A percentile compares a stretch with the other conserved stretches of the same genome.
Evolutionary conservation across 2,888 invertebrate species (phyloP).

Genomic region (Hartigia nigra): DNA sequence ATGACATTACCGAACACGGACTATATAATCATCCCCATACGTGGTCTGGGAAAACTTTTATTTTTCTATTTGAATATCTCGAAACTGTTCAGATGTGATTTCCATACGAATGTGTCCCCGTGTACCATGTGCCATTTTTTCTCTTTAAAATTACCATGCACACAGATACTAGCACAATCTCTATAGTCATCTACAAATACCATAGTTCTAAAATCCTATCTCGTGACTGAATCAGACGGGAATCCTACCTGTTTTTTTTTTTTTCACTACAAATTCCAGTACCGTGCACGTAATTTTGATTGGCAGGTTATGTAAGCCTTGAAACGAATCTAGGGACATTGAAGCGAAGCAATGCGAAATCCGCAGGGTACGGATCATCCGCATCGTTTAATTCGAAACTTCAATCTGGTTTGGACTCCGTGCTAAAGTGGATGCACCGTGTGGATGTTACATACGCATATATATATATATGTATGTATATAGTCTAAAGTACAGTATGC

Average conservation of each 20-base stretch:
- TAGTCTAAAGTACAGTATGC: not conserved
- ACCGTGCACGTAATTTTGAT: not conserved
- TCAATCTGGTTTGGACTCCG: conserved; percentile 49
- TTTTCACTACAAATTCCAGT: not conserved
- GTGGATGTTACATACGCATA: not conserved
- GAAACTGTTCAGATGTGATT: too few relatives aligned
- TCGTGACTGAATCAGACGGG: not conserved
- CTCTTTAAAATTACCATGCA: not conserved
- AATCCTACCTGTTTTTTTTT: not conserved
- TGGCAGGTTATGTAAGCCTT: conserved; percentile 23
- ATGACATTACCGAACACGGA: not conserved
- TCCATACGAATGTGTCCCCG: too few relatives aligned
- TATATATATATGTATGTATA: not conserved
- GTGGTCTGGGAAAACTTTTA: not conserved
- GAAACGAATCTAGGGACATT: conserved; percentile 29
- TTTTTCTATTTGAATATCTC: too few relatives aligned
- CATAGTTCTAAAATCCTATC: not conserved
- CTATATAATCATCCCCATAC: not conserved
- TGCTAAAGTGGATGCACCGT: conserved; percentile 41
- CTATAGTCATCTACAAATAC: not conserved
- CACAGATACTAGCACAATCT: not conserved
- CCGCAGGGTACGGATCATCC: conserved; percentile 32
- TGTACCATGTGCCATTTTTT: too few relatives aligned
- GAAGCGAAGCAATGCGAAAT: conserved; percentile 3
- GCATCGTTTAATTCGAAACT: conserved; percentile 57